Evolutionary conservation across 2,888 invertebrate species (phyloP).

Genomic region (Stenolophus ochropezus): DNA sequence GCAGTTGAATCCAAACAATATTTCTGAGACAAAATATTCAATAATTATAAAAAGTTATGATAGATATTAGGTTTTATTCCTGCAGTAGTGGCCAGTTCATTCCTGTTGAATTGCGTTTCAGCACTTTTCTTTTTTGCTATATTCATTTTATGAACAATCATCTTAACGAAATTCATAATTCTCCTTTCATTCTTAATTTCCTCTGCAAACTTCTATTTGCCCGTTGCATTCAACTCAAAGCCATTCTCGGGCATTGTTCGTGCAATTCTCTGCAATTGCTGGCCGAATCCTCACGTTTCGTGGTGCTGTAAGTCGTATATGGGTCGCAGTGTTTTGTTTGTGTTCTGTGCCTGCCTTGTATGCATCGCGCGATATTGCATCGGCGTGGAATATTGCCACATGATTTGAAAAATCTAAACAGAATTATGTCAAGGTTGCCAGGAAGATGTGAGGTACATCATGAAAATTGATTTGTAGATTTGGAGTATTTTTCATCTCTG

Average conservation of each 20-base stretch:
- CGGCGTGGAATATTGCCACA: constrained; percentile 18
- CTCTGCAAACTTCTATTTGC: background rate
- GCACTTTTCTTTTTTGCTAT: background rate
- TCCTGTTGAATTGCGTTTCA: background rate
- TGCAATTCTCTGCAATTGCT: constrained; percentile 1
- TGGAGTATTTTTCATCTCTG: background rate
- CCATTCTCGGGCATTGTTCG: constrained; percentile 15
- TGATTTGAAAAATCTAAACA: constrained; percentile 9
- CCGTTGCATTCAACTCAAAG: background rate
- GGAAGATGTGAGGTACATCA: background rate
- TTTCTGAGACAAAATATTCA: no score
- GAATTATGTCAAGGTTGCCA: constrained; percentile 16
- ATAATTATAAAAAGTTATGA: no score
- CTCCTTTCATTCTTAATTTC: background rate
- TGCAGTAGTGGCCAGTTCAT: background rate
- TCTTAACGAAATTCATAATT: background rate
- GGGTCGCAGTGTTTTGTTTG: constrained; percentile 26
- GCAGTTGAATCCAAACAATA: no score
- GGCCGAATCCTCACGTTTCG: constrained; percentile 2
- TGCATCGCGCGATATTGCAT: constrained; percentile 21
- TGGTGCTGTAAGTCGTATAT: background rate
- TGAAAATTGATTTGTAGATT: background rate
- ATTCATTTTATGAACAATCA: background rate
- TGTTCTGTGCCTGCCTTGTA: background rate
- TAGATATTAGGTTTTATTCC: no score